A percentile compares a stretch with the other conserved stretches of the same genome.
These are phyloP conservation scores for Microcebus griseorufus DNA, from an alignment of 2,113 vertebrate genomes.

Conservation along the genomic window DNA sequence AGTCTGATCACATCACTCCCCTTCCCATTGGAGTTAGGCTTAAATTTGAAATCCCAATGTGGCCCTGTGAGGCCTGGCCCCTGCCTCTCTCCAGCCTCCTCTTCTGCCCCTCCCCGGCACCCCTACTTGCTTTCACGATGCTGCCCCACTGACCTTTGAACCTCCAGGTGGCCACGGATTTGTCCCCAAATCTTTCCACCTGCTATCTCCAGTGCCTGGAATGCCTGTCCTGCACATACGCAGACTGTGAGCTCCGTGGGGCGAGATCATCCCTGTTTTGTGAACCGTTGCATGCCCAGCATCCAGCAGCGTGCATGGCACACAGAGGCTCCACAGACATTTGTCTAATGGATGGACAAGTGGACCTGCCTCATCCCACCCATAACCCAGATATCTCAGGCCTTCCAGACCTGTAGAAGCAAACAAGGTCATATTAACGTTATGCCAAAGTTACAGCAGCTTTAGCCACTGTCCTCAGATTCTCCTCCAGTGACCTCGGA, in stretches of 20 bases:
- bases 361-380: background rate
- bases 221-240: background rate
- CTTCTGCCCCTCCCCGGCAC: background rate
- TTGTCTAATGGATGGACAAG: background rate
- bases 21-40: background rate
- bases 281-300: background rate
- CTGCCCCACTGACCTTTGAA: background rate
- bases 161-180: background rate
- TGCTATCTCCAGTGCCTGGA: background rate
- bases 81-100: background rate
- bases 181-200: background rate
- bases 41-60: background rate
- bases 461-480: background rate
- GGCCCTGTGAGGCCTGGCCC: background rate
- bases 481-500: background rate
- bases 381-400: background rate
- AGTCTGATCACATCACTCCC: background rate
- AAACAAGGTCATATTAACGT: background rate
- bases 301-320: background rate
- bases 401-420: background rate
- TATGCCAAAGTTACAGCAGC: background rate
- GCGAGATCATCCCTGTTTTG: background rate
- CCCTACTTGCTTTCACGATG: background rate
- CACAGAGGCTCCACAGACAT: background rate
- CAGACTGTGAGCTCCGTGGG: background rate